Base-by-base conservation (phyloP, 2,888 invertebrate genomes). In the Dynastes hyllus region DNA sequence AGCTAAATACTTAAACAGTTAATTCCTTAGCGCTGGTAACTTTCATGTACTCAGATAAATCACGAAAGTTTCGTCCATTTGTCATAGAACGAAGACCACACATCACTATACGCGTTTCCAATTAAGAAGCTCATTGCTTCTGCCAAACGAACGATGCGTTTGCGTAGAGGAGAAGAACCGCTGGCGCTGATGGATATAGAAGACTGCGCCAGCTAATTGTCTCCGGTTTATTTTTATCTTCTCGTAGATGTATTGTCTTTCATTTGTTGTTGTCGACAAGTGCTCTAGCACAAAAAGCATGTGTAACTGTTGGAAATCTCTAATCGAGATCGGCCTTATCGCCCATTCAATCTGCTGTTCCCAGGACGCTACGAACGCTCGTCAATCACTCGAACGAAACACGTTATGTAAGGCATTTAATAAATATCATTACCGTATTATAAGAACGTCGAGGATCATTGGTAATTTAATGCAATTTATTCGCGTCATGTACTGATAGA, bases 261-360 rank as follows among this genome's bases (percentile, higher is more conserved):
- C 78, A 78, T 73, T 78, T 78, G 71, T 70, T 78, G 71, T 70
- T 71, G 65, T 71, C 61, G 78, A 61, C 63, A 71, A 78, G 70
- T 78, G 58, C 71, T 78, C 40, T 71, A 9, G 65, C 51, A 53
- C 71, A 78, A 78, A 70, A 71, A 70, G 78, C 78, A 71, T 71
- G 63, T 78, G 63, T 79, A 79, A 69, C 66, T 71, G 71, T 63
- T 65, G 66, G 79, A 73, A 82, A 81, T 78, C 78, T 80, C 77
- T 80, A 82, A 83, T 83, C 83, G 79, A 73, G 82, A 81, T 80
- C 80, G 76, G 66, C 76, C 78, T 76, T 83, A 83, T 83, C 83
- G 79, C 78, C 76, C 78, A 78, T 82, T 78, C 81, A 81, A 82
- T 82, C 82, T 82, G 61, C 80, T 81, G 81, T 83, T 83, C 83